phyloP scores from a whole-genome alignment of 2,113 vertebrate species.

The Martes martes region DNA sequence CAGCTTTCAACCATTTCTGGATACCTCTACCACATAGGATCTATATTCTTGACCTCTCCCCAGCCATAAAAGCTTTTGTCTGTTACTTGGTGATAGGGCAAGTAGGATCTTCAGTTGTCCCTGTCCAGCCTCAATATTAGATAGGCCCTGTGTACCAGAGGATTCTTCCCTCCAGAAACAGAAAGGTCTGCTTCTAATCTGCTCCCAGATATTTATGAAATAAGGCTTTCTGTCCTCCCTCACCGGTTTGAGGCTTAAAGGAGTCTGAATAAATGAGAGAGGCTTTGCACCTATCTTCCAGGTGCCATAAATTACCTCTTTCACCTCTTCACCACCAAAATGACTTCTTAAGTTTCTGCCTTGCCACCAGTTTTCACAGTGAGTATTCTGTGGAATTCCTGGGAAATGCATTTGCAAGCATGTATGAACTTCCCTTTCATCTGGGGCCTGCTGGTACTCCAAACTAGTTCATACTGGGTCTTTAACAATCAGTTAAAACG shows the following conservation, averaged over 20 bases:
- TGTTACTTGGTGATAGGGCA: background rate
- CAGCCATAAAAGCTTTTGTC: background rate
- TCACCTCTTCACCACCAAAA: background rate
- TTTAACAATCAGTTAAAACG: constrained; percentile 4
- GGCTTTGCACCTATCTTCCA: background rate
- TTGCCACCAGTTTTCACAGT: background rate
- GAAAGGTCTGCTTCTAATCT: background rate
- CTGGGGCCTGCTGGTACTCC: background rate
- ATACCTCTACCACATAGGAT: background rate
- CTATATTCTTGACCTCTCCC: background rate
- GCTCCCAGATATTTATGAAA: background rate
- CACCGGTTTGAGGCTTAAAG: background rate
- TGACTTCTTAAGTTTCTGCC: background rate
- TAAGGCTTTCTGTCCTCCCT: background rate
- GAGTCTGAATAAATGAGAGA: background rate
- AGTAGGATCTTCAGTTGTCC: background rate
- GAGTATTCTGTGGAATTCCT: background rate
- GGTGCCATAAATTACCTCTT: background rate
- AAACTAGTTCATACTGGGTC: background rate
- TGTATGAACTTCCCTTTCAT: background rate
- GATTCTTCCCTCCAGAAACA: background rate
- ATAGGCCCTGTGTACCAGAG: background rate
- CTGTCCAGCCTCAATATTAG: background rate
- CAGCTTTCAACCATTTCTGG: background rate
- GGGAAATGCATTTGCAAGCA: background rate